Evolutionary conservation across 2,888 invertebrate species (phyloP).

Genomic region (Leptopilina myrica): DNA sequence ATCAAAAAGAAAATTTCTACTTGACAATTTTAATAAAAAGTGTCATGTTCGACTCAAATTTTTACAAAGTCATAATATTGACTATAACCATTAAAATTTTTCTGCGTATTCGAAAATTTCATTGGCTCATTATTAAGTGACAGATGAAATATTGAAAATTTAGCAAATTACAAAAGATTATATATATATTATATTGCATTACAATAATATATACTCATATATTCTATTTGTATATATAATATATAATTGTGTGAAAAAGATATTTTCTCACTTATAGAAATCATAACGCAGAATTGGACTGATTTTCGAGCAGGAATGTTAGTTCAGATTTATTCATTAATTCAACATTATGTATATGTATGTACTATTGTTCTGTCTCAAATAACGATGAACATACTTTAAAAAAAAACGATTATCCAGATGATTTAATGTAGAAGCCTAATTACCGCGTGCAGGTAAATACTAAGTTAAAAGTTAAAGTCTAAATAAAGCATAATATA

Average conservation of each 20-base stretch:
- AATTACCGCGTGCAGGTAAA: constrained; percentile 10
- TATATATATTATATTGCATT: background rate
- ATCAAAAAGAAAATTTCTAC: constrained; percentile 19
- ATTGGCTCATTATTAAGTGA: constrained; percentile 19
- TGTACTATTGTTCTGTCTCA: constrained; percentile 67
- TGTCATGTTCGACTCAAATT: background rate
- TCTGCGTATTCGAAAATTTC: background rate
- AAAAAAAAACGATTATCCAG: constrained; percentile 39
- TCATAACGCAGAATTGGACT: constrained; percentile 7
- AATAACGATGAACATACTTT: constrained; percentile 65
- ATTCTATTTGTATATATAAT: constrained; percentile 24
- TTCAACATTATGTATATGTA: constrained; percentile 64
- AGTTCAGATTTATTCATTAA: constrained; percentile 55
- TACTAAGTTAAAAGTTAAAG: background rate
- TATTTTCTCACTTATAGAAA: constrained; percentile 26
- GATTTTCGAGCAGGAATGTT: constrained; percentile 52
- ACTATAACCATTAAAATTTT: too few species aligned
- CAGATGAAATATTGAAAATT: background rate
- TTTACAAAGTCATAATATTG: too few species aligned
- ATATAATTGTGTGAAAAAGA: constrained; percentile 12
- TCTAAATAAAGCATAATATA: background rate
- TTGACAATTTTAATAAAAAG: background rate
- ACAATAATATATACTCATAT: constrained; percentile 30
- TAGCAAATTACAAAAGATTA: constrained; percentile 14
- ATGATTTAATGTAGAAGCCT: constrained; percentile 22